Evolutionary conservation across 2,113 vertebrate genomes (phyloP), one percentile per base, ranked within the genome.

Genomic region (Mystacornis crossleyi): DNA sequence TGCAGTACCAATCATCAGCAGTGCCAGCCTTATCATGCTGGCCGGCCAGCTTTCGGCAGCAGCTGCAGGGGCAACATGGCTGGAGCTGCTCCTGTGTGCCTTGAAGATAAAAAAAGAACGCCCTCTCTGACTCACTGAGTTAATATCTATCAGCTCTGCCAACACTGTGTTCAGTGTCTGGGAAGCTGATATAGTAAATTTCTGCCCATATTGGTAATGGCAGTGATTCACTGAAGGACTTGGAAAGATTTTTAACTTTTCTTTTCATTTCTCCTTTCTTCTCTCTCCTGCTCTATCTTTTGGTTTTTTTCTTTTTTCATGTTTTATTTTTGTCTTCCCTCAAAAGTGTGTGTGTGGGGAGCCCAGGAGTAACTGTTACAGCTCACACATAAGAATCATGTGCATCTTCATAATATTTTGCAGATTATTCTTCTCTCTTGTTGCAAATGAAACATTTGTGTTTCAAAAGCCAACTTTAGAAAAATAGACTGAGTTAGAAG

Each of bases 131-230:
- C 93, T 98, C 97, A 98, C 61, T 81, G 57, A 81, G 40, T 86
- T 90, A 97, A 55, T 81, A 96, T 83, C 96, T 96, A 61, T 96
- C 84, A 54, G 71, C 95, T 80, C 81, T 98, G 94, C 97, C 94
- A 96, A 93, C 72, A 93, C 86, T 95, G 65, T 96, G 88, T 97
- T 97, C 96, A 95, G 91, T 97, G 98, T 98, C 97, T 97, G 94
- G 95, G 96, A 98, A 98, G 92, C 85, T 95, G 97, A 97, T 96
- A 95, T 67, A 96, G 92, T 97, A 94, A 96, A 97, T 96, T 98
- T 97, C 96, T 97, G 86, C 80, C 96, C 89, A 61, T 96, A 95
- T 89, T 96, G 89, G 93, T 96, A 96, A 95, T 96, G 88, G 84
- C 80, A 91, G 54, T 97, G 96, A 97, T 97, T 98, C 96, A 98